Evolutionary conservation across 1,140 invertebrate genomes (phyloP), one percentile per base, ranked within the genome.

Genomic region (Phymastichus coffea): DNA sequence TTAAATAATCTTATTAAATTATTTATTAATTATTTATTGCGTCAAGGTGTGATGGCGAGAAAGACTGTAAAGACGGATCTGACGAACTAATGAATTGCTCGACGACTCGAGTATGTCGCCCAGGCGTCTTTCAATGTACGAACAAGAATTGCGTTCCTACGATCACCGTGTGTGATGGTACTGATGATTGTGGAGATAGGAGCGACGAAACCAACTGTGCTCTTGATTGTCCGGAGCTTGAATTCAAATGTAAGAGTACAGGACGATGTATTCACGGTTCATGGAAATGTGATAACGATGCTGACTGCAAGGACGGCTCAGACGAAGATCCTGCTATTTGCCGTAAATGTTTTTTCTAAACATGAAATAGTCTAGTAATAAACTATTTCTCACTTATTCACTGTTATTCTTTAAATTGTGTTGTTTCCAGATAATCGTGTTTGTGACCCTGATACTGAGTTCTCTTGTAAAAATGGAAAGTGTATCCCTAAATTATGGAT

Each of bases 401-500:
- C n/a, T n/a, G n/a, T n/a, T n/a, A n/a, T n/a, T n/a, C n/a, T n/a
- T n/a, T n/a, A n/a, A n/a, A n/a, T n/a, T n/a, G n/a, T n/a, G n/a
- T n/a, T 46, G 33, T 35, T 20, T 56, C 3, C 62, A 87, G 86
- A 93, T 70, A 92, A 94, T 62, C 81, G 91, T 66, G 74, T 82
- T 33, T 97, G 94, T 72, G 90, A 95, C 67, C 80, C 86, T 1
- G 87, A 89, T 48, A 92, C 91, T 0, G 92, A 95, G 77, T 95
- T 93, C 65, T 71, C 82, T 14, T 95, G 93, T 71, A 91, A 91
- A 64, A 98, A 96, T 64, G 94, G 94, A 7, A 88, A 93, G 53
- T 99, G 97, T 72, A 98, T 99, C 62, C 95, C 94, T 0, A 92
- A 92, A 72, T 74, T 95, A 2, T 99, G 96, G 95, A 93, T 92